A percentile compares a stretch with the other conserved stretches of the same genome.
Conservation (phyloP, 2,797 vertebrate genomes). For the Protosalanx chinensis region DNA sequence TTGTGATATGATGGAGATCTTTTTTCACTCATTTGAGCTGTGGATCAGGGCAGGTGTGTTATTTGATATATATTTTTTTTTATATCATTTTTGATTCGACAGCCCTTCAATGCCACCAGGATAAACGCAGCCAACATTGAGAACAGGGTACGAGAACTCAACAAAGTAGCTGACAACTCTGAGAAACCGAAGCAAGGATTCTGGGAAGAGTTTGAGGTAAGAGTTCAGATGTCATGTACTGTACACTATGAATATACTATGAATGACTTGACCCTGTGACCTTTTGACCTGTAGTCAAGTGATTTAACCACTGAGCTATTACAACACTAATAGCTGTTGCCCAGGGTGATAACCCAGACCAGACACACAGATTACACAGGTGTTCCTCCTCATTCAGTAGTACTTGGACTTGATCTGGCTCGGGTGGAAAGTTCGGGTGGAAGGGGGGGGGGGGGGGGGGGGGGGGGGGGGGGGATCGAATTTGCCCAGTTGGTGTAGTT, state of each 20-base stretch:
- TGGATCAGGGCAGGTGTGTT: background rate
- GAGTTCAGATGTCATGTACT: background rate
- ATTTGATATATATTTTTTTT: background rate
- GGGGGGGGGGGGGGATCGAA: conserved; percentile 12
- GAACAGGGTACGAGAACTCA: conserved; percentile 83
- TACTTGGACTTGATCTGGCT: too few relatives aligned
- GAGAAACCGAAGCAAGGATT: conserved; percentile 89
- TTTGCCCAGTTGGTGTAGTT: background rate
- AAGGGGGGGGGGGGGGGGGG: too few relatives aligned
- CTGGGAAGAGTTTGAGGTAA: conserved; percentile 92
- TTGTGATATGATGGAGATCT: background rate
- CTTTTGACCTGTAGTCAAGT: too few relatives aligned
- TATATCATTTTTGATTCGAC: conserved; percentile 16
- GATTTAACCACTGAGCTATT: background rate
- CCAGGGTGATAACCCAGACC: background rate
- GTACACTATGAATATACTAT: background rate
- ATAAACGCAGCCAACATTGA: conserved; percentile 86
- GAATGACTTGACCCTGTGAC: too few relatives aligned
- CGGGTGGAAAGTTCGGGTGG: conserved; percentile 21
- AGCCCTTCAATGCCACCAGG: conserved; percentile 86
- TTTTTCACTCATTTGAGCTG: background rate
- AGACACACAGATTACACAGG: background rate
- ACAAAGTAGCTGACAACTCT: conserved; percentile 82
- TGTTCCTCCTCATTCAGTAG: background rate
- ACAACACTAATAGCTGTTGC: background rate